Evolutionary conservation across 1,140 invertebrate species (phyloP).

Genomic region (Ips typographus): DNA sequence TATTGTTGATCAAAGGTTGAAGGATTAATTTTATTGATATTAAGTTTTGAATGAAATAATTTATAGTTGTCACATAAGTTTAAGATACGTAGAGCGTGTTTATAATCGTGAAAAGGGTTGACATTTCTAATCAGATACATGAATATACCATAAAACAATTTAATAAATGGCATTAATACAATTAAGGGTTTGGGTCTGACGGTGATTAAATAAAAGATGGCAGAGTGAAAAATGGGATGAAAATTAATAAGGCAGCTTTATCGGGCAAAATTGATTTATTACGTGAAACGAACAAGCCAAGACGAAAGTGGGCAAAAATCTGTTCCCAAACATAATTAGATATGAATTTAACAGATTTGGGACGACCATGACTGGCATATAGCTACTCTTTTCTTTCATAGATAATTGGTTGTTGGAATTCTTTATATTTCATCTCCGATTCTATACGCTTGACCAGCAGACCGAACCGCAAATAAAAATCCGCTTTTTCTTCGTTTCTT

Average conservation of each 20-base stretch:
- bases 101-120: too few relatives aligned
- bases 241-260: conserved; percentile 17
- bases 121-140: too few relatives aligned
- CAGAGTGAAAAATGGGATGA: conserved; percentile 6
- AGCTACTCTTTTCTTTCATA: conserved; percentile 14
- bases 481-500: conserved; percentile 15
- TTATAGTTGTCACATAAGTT: too few relatives aligned
- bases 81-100: too few relatives aligned
- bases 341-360: conserved; percentile 17
- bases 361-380: conserved; percentile 10
- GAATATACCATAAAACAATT: background rate
- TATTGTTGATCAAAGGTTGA: too few relatives aligned
- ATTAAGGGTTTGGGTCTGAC: conserved; percentile 3
- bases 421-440: conserved; percentile 26
- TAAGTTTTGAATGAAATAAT: too few relatives aligned
- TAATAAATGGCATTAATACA: conserved; percentile 2
- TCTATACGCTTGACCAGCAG: conserved; percentile 20
- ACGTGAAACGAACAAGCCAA: conserved; percentile 25
- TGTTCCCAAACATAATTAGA: conserved; percentile 22
- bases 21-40: too few relatives aligned
- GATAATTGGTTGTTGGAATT: conserved; percentile 11
- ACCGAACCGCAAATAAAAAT: conserved; percentile 30
- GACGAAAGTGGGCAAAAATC: conserved; percentile 13
- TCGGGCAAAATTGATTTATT: conserved; percentile 31
- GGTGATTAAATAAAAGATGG: conserved; percentile 5